Percentiles rank a stretch among this genome's conserved stretches.
Conservation (phyloP, 2,888 invertebrate species). For the Cephus pygmeus region DNA sequence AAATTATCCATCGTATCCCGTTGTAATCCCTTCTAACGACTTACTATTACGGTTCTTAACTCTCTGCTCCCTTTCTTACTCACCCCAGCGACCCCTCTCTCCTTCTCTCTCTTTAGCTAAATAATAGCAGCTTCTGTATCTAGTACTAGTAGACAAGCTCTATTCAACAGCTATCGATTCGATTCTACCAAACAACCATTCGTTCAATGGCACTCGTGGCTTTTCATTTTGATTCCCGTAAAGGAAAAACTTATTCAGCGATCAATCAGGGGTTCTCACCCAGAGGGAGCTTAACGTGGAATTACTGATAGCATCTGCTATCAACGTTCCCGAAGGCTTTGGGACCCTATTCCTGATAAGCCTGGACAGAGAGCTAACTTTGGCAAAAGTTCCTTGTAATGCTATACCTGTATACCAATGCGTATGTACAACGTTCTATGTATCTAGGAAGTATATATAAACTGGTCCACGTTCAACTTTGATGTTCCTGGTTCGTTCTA, state of each 20-base stretch:
- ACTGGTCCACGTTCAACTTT: neutral
- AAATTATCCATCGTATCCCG: constrained; percentile 10
- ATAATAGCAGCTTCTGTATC: constrained; percentile 2
- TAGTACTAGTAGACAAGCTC: neutral
- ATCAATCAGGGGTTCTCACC: neutral
- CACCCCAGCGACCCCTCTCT: neutral
- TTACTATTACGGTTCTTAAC: constrained; percentile 16
- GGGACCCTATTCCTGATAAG: neutral
- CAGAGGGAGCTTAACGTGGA: neutral
- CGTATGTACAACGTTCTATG: neutral
- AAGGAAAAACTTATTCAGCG: neutral
- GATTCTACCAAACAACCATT: neutral
- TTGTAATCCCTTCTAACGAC: constrained; percentile 9
- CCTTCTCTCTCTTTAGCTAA: constrained; percentile 7
- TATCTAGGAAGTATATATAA: neutral
- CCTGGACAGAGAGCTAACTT: neutral
- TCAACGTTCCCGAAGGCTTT: neutral
- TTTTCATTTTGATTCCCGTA: neutral
- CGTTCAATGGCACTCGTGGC: neutral
- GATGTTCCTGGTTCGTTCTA: neutral
- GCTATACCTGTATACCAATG: neutral
- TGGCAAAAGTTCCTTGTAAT: neutral
- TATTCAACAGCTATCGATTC: neutral
- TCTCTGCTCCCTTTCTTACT: constrained; percentile 12
- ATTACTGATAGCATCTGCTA: neutral